Base-by-base conservation (phyloP, 2,888 invertebrate species). In the Mythimna impura region DNA sequence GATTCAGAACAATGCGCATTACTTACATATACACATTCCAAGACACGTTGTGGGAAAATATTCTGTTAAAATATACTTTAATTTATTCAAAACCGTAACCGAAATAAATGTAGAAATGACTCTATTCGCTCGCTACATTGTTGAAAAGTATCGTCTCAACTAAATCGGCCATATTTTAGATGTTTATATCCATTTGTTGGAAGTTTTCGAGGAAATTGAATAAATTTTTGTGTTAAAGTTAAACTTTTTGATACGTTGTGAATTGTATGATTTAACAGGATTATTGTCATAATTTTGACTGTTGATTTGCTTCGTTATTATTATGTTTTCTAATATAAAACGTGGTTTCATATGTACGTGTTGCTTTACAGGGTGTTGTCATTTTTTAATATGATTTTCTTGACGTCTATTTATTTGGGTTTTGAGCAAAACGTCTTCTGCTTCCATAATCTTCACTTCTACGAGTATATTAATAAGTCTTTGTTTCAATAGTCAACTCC, bases 41-140 rank as follows among this genome's bases (percentile, higher is more conserved):
- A 20, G 30, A 71, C 30, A 74, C 74, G 58, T 83, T 83, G 87
- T 88, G 89, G 82, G 87, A 87, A 85, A 83, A 80, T 73, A 82
- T 84, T 81, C 17, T 47, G 47, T 47, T 73, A 64, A 22, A 83
- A 85, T 80, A 79, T 62, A 70, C 74, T 73, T 83, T 88, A 89
- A 91, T 91, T 85, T 91, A 92, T 93, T 93, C 88, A 89, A 90
- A 89, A 87, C 78, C 80, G 87, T 89, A 87, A 87, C 83, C 84
- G 81, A 83, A 87, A 86, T 86, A 86, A 85, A 85, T 88, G 82
- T 88, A 87, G 82, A 91, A 90, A 94, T 91, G 93, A 84, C 94
- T 94, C 89, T 91, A 94, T 94, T 88, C 81, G 69, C 74, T 80
- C 79, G 73, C 30, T 61, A 81, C 71, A 90, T 93, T 92, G 92